Evolutionary conservation across 2,797 vertebrate genomes (phyloP).

Genomic region (Gymnodraco acuticeps): DNA sequence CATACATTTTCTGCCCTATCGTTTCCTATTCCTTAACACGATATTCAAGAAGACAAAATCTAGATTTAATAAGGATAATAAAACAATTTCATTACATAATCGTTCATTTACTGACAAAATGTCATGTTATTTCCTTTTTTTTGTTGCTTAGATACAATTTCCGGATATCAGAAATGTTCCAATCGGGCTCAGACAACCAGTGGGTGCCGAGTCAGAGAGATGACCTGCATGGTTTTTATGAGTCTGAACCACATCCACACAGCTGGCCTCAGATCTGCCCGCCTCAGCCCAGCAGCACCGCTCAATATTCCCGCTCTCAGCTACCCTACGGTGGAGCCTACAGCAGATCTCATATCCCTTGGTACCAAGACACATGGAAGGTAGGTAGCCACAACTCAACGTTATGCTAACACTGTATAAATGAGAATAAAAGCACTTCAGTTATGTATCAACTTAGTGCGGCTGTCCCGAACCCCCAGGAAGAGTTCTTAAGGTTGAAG

Average conservation of each 20-base stretch:
- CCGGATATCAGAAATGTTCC: constrained; percentile 81
- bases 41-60: constrained; percentile 21
- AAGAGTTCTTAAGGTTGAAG: too few relatives aligned
- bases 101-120: constrained; percentile 44
- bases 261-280: constrained; percentile 56
- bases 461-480: too few relatives aligned
- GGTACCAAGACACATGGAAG: constrained; percentile 78
- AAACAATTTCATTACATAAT: constrained; percentile 52
- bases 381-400: constrained; percentile 65
- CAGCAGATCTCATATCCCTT: constrained; percentile 56
- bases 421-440: not conserved
- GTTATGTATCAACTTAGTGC: too few relatives aligned
- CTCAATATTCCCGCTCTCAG: constrained; percentile 38
- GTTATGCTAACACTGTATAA: not conserved
- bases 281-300: constrained; percentile 38
- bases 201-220: constrained; percentile 72
- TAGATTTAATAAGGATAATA: constrained; percentile 59
- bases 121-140: constrained; percentile 45
- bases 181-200: constrained; percentile 75
- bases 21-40: constrained; percentile 19
- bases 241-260: constrained; percentile 67
- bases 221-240: constrained; percentile 70
- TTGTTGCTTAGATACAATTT: constrained; percentile 35
- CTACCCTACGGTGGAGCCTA: constrained; percentile 65
- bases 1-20: not conserved